Base-by-base conservation (phyloP, 2,888 invertebrate species). In the Xestoiulus laeticollis region DNA sequence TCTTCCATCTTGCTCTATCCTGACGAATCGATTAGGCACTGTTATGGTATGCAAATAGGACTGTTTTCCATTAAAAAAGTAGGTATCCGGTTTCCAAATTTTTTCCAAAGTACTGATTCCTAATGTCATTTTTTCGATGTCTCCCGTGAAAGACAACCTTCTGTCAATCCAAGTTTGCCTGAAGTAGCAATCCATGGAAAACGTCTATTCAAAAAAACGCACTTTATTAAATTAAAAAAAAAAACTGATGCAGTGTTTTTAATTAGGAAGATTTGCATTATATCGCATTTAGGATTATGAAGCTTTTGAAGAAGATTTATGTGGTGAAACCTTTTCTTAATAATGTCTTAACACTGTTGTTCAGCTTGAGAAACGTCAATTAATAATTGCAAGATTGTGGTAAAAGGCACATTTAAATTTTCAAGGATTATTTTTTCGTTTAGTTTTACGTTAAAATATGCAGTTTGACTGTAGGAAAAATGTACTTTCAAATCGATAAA, bases 141-240 rank as follows among this genome's bases (percentile, higher is more conserved):
- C 96, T 1, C 97, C 97, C 88, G 95, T 93, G 90, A 93, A 94
- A 19, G 91, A 91, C 48, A 94, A 92, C 10, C 94, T 91, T n/a
- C 91, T 91, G 91, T 94, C 94, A 26, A 91, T 91, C 98, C 98
- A 98, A 91, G 96, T 96, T 92, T 97, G 97, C 10, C 97, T 95
- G 92, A 97, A 97, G 92, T 97, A 97, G 92, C 97, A 97, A 92
- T 97, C 97, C 97, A 97, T 97, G 44, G 97, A 97, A 91, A 97
- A 97, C 92, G 97, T 97, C 96, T 96, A 22, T 8, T 22, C 33
- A 12, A 83, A 83, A 83, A 83, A 83, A 14, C 4, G 19, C 30
- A n/a, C 83, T 30, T 33, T 83, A 32, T 83, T 83, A 53, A 53
- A 12, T 53, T 12, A 53, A 5, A 10, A 10, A 43, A 43, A 53